Base-by-base conservation (phyloP, 2,888 invertebrate genomes). In the Orthosia cruda region DNA sequence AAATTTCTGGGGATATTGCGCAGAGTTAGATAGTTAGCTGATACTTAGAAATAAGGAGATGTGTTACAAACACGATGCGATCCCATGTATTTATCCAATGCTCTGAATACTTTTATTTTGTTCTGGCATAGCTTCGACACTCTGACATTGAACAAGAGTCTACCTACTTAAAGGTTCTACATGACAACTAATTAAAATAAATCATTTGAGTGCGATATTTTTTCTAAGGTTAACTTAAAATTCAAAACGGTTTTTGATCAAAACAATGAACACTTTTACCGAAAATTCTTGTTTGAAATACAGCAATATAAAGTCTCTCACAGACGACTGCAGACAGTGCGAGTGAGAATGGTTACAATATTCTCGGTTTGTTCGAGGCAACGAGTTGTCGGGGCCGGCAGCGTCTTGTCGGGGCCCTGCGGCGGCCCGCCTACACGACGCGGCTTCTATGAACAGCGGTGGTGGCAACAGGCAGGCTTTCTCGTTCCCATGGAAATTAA, bases 371-470 rank as follows among this genome's bases (percentile, higher is more conserved):
- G 69, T 71, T 69, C 32, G 45, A 61, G 57, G 47, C 49, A 52
- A 62, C 59, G 62, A 66, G 65, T 71, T 45, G 71, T 50, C 52
- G 55, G n/a, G 2, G 40, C 55, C 69, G 40, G 55, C 32, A 40
- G 40, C 40, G 40, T 40, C 40, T 9, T 40, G 40, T 9, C 40
- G 40, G 40, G 40, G 40, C 65, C 80, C 74, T 61, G 70, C 66
- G 74, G 81, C 85, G 26, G 15, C 18, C 26, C 11, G 45, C 52
- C 74, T 62, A 85, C 87, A 74, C 23, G 65, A 52, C 64, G 67
- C 58, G 45, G 50, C 85, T 62, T 69, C 61, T 79, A 57, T 57
- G 23, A 52, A 16, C 57, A n/a, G 32, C 16, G 54, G 54, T 32
- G 63, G 45, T 55, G 59, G 50, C 50, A 52, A 61, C 47, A 16